Evolutionary conservation across 2,888 invertebrate species (phyloP), one percentile per base, ranked within the genome.

Genomic region (Tridacna crocea): DNA sequence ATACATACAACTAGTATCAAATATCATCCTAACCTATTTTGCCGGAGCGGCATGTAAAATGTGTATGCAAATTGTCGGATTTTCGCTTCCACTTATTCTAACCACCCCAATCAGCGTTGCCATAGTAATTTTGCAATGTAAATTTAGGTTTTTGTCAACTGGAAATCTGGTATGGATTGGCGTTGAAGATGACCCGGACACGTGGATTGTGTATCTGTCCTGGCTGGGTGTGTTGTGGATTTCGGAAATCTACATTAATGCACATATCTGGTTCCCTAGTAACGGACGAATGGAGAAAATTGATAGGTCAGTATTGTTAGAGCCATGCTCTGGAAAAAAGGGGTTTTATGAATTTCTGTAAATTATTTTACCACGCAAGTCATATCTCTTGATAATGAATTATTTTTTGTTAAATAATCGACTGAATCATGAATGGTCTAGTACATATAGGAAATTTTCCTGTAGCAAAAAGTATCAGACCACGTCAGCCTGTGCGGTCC

Each of bases 11-110:
- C 63, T 90, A 12, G 27, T 88, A 13, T 80, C 89, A 12, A 87
- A 87, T 58, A 63, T 84, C 15, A 75, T 95, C 11, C 94, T 95
- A 87, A 95, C 95, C 83, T 94, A 95, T 82, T 94, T 94, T 79
- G 94, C 94, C 12, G 94, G 95, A 80, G 95, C 95, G 80, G 95
- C 95, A 0, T 96, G 95, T 89, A 95, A 94, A 88, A 92, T 95
- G 48, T 94, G 94, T 78, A 95, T 95, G 90, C 95, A 92, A 90
- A 89, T 51, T 88, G 94, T 89, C 90, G 95, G 89, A 10, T 95
- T 95, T 89, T 93, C 95, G 3, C 88, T 95, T 13, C 95, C 95
- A 0, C 86, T 95, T 11, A 92, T 92, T 15, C 84, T 95, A 36
- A 91, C 94, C 0, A 93, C 94, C 0, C 95, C 95, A 8, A 85